phyloP scores from a whole-genome alignment of 2,113 vertebrate species.

The Catharus minimus region DNA sequence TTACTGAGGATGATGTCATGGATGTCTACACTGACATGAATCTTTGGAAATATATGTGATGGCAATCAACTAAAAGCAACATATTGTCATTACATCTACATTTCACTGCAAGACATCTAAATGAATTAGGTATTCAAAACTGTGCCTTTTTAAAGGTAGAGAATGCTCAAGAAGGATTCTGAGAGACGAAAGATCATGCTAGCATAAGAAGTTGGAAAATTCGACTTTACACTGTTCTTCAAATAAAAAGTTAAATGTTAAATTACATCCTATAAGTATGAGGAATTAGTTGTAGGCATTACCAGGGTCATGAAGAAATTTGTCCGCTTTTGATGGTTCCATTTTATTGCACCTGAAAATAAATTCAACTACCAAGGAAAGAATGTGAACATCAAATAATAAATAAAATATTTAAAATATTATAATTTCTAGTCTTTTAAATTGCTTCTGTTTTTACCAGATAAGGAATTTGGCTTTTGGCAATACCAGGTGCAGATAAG shows the following conservation, averaged over 20 bases:
- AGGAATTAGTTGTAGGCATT: background rate
- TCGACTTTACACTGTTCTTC: background rate
- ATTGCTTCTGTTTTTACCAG: background rate
- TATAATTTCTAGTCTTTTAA: background rate
- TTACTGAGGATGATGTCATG: background rate
- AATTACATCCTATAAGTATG: background rate
- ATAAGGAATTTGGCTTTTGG: background rate
- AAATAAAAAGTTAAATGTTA: background rate
- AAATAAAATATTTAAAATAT: background rate
- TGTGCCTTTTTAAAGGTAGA: background rate
- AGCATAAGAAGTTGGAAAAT: background rate
- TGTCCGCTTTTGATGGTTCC: background rate
- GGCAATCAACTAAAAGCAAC: background rate
- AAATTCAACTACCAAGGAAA: background rate
- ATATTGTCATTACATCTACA: background rate
- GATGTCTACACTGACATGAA: background rate
- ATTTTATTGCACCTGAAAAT: background rate
- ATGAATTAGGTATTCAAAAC: background rate
- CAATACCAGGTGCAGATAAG: background rate
- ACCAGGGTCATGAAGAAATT: background rate
- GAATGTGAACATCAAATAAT: background rate
- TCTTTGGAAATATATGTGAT: background rate
- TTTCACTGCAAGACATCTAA: background rate
- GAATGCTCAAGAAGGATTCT: background rate
- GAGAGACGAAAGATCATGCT: fast-evolving